Percentiles rank a stretch among this genome's conserved stretches.
Conservation (phyloP, 53 echinoderm and acorn worm species). For the Henricia sp. region DNA sequence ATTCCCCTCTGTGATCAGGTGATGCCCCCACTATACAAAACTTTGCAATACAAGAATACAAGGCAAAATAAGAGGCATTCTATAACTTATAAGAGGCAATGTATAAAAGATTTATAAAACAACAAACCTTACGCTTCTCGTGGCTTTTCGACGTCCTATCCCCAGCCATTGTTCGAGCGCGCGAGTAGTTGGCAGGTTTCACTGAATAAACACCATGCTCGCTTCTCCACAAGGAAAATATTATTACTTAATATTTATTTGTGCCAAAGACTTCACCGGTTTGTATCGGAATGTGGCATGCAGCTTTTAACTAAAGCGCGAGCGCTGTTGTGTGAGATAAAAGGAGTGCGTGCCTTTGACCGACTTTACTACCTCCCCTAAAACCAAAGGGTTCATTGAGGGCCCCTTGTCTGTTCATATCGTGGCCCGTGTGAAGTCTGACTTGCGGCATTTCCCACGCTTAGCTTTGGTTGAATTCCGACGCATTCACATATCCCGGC, state of each 20-base stretch:
- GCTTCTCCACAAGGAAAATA: background rate
- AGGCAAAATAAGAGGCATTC: no score
- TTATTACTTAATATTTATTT: constrained; percentile 21
- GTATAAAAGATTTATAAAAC: background rate
- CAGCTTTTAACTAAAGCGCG: constrained; percentile 25
- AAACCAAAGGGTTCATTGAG: constrained; percentile 45
- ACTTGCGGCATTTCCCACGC: constrained; percentile 46
- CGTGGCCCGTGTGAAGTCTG: constrained; percentile 56
- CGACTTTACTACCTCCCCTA: constrained; percentile 40
- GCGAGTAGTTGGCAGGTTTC: constrained; percentile 41
- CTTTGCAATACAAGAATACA: no score
- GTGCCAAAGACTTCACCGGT: constrained; percentile 23
- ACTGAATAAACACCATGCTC: constrained; percentile 28
- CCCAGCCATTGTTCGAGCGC: constrained; percentile 30
- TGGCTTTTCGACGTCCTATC: constrained; percentile 37
- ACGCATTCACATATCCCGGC: constrained; percentile 47
- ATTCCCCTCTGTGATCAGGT: no score
- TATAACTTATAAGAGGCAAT: no score
- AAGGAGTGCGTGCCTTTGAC: constrained; percentile 44
- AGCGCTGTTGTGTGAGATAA: constrained; percentile 22
- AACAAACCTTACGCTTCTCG: constrained; percentile 38
- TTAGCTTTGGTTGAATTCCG: constrained; percentile 36
- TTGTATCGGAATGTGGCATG: constrained; percentile 48
- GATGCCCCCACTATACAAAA: no score
- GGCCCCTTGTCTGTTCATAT: constrained; percentile 23